Conservation (phyloP, 2,113 vertebrate species). For the Microtus ochrogaster region DNA sequence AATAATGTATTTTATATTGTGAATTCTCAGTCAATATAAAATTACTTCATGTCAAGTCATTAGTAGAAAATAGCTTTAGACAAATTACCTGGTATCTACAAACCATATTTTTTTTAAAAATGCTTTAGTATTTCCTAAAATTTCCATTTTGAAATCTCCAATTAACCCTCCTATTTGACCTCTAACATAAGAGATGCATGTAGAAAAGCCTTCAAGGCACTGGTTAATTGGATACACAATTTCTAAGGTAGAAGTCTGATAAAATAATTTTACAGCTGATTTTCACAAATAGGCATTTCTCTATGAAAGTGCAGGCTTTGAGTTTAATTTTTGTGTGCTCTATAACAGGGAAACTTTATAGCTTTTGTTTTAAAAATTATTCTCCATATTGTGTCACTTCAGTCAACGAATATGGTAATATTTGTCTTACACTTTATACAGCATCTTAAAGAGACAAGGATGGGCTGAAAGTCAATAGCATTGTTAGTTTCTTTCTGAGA, state of each 20-base stretch:
- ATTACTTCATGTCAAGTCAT: not conserved
- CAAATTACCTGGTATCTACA: slow-evolving; percentile 29
- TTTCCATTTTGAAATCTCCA: slow-evolving; percentile 76
- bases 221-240: slow-evolving; percentile 71
- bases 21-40: slow-evolving; percentile 60
- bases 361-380: not conserved
- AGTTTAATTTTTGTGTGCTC: slow-evolving; percentile 34
- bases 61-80: not conserved
- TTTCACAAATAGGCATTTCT: slow-evolving; percentile 32
- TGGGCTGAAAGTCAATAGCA: not conserved
- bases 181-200: slow-evolving; percentile 59
- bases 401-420: slow-evolving; percentile 32
- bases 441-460: not conserved
- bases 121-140: slow-evolving; percentile 69
- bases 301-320: slow-evolving; percentile 27
- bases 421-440: slow-evolving; percentile 46
- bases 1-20: not conserved
- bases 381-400: slow-evolving; percentile 50
- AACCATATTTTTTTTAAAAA: slow-evolving; percentile 71
- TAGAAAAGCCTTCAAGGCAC: slow-evolving; percentile 74
- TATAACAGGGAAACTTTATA: slow-evolving; percentile 39
- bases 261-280: slow-evolving; percentile 58
- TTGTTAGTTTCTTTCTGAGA: not conserved
- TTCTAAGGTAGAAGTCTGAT: slow-evolving; percentile 59
- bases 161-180: slow-evolving; percentile 79